Evolutionary conservation across 1,140 invertebrate genomes (phyloP), one percentile per base, ranked within the genome.

Genomic region (Drosophila orena): DNA sequence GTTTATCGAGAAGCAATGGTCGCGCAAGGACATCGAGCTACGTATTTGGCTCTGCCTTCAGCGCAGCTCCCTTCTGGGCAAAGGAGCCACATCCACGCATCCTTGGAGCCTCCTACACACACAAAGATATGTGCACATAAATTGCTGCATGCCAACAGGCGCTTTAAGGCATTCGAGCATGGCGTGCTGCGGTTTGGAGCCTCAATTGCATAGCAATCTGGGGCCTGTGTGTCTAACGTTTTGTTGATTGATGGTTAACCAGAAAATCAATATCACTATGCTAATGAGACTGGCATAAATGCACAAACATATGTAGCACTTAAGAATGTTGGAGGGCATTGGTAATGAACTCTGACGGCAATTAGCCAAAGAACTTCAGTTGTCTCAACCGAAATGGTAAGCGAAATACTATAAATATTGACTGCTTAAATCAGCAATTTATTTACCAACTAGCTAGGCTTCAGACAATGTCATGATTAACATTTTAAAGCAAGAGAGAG

Each of bases 201-300:
- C 77, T 89, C 84, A 89, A 89, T 89, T 89, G 84, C 84, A 89
- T 89, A 68, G 84, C 84, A 89, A 89, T 59, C 60, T 58, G 34
- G 12, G 46, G 34, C 37, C 6, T 75, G 50, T 75, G 74, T 80
- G 77, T 70, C 65, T 79, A 77, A 70, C 84, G 65, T 84, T 88
- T 83, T 89, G 84, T 89, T 89, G 84, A 89, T 89, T 89, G 84
- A 89, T 89, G 84, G 84, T 89, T 84, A 89, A 80, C 84, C 85
- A 58, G 85, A 84, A 89, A 89, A 89, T 89, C 84, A 89, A 89
- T 89, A 89, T 89, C 85, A 84, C 77, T 80, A 84, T 84, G 84
- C 84, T 89, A 89, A 89, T 89, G 84, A 89, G 84, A 77, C 75
- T 72, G 44, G 61, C 69, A 76, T 71, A 77, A 61, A 56, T 77